Evolutionary conservation across 2,888 invertebrate genomes (phyloP), one percentile per base, ranked within the genome.

Genomic region (Paralinhomoeus sp.): DNA sequence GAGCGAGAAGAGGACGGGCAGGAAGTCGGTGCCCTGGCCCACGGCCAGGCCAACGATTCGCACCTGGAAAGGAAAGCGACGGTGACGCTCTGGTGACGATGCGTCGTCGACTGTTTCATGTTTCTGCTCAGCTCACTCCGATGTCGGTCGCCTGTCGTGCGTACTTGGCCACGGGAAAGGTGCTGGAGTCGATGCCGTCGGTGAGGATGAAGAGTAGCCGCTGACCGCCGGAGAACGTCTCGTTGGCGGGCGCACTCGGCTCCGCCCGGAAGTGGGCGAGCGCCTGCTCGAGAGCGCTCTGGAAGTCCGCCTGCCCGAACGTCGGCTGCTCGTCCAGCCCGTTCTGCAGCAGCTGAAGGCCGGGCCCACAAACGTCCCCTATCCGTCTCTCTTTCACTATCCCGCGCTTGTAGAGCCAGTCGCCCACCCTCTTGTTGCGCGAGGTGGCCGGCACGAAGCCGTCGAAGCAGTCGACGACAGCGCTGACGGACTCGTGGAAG

Each of bases 171-270:
- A n/a, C 27, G 27, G 27, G 12, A 12, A 27, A 27, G 27, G 27
- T 9, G 27, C 7, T 9, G 27, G 12, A 70, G 18, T 69, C 68
- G 17, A 70, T 68, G 2, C 71, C 71, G 54, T 72, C 72, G 21
- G 71, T 71, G 50, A 72, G 62, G 40, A 72, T 54, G 62, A 72
- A 66, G 36, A 72, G 64, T 40, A 71, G 60, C 48, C 65, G 63
- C 57, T 71, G 69, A 49, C 72, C 71, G 41, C 65, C 63, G 2
- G 69, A 61, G 7, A 33, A 24, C 2, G 38, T 7, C 22, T 31
- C 15, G 31, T 44, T 31, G 22, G 21, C 9, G n/a, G 12, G 7
- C 27, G 41, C 44, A 50, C 27, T 27, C 7, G 27, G 27, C 7
- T 27, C 12, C 7, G 27, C n/a, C n/a, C n/a, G 12, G 27, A 52